Base-by-base conservation (phyloP, 2,888 invertebrate species). In the Trimorus sp. region DNA sequence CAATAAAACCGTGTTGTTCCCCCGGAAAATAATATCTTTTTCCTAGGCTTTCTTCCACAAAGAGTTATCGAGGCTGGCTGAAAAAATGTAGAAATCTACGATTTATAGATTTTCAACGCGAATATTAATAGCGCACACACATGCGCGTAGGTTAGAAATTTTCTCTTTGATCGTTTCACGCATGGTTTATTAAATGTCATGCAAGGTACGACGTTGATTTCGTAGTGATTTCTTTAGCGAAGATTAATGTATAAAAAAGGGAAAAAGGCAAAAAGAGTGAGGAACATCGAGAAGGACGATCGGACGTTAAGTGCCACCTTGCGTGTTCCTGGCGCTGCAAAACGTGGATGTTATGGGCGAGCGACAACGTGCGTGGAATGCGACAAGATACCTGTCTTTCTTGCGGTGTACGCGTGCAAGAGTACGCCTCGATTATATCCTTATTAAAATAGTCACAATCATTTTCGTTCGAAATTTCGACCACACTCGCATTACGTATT, bases 111-210 rank as follows among this genome's bases (percentile, higher is more conserved):
- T 65, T 71, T 71, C 42, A 63, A 45, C 36, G 40, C n/a, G 11
- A 45, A 49, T 62, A 63, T 76, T 56, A 70, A 49, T 42, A 66
- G 59, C 78, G 38, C 15, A 48, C 36, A 49, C 26, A 63, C 37
- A 65, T 42, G 16, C n/a, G 16, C n/a, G 36, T 48, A 66, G 59
- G 66, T 71, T 71, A 65, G 76, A 81, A 71, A 71, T 68, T 76
- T 76, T 71, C 76, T 82, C 71, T 76, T 69, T 66, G 76, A 69
- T 83, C 69, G 77, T 83, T 86, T 85, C 83, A 80, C 76, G 85
- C 84, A 85, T 84, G 84, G 85, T 83, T 86, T 86, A 87, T 85
- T 83, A 84, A 82, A 82, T 78, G 82, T 80, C 79, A 82, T 82
- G 80, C 79, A 77, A 82, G 78, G 66, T 79, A 75, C 71, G 69